Base-by-base conservation (phyloP, 2,113 vertebrate genomes). In the Trinectes maculatus region DNA sequence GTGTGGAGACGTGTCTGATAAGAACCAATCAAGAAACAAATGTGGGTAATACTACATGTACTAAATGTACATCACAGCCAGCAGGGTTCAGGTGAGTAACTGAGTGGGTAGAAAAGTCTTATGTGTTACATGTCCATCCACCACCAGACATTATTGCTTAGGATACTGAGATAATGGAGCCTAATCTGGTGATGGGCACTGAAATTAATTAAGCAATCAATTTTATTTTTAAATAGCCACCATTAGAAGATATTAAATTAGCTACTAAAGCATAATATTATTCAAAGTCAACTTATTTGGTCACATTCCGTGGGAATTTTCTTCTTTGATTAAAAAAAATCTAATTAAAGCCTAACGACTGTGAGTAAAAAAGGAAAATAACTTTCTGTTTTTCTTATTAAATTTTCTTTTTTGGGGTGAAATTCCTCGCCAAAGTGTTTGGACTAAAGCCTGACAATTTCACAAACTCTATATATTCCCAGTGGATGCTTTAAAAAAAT, bases 401-500 rank as follows among this genome's bases (percentile, higher is more conserved):
- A 4, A 12, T 10, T 31, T 52, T 61, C 42, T 43, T 2, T 18
- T 53, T 29, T 15, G 16, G 24, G 29, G 34, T 31, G 19, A 42
- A 40, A 13, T 6, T 48, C 4, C 24, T 25, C 25, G 22, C 12
- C 21, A 3, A 18, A 6, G 11, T 15, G n/a, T 33, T 63, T 66
- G 65, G 53, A 74, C 15, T 48, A 26, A 68, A 67, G 51, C 59
- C 69, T n/a, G 49, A 57, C 22, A 33, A 22, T 55, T 67, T 40
- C n/a, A n/a, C n/a, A 13, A 53, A 66, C 69, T 56, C 34, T 68
- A 28, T 52, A 34, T 33, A 33, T 40, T 80, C 79, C 57, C 69
- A 37, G 57, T 0, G 69, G 79, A 67, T 3, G 18, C 39, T 66
- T 63, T 59, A 39, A 26, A 42, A 19, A 11, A 28, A 44, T 1